phyloP scores from a whole-genome alignment of 2,888 invertebrate genomes.

The Panorpa germanica region DNA sequence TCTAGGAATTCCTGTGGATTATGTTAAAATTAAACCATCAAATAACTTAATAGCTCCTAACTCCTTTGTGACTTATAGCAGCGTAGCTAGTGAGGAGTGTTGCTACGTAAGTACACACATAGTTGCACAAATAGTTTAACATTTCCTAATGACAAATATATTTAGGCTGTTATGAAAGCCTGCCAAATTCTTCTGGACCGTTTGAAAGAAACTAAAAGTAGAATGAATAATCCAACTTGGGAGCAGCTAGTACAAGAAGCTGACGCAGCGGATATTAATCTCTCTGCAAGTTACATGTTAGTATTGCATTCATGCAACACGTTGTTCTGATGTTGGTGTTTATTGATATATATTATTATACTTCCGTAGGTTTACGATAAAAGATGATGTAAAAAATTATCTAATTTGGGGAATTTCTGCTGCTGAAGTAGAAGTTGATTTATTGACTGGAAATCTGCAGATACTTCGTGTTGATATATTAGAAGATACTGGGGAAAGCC shows the following conservation, averaged over 20 bases:
- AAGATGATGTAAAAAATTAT: slow-evolving; percentile 35
- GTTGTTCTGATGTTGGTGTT: too few species aligned
- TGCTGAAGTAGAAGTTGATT: slow-evolving; percentile 57
- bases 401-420: slow-evolving; percentile 41
- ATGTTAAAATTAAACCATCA: slow-evolving; percentile 44
- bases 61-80: slow-evolving; percentile 44
- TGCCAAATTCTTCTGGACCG: slow-evolving; percentile 40
- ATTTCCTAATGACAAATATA: slow-evolving; percentile 13
- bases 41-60: slow-evolving; percentile 47
- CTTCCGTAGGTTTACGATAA: too few species aligned
- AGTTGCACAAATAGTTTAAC: slow-evolving; percentile 10
- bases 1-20: slow-evolving; percentile 45
- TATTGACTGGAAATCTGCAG: slow-evolving; percentile 57
- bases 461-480: slow-evolving; percentile 46
- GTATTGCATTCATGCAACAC: too few species aligned
- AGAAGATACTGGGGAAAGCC: slow-evolving; percentile 53
- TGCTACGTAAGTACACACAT: slow-evolving; percentile 25
- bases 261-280: slow-evolving; percentile 28
- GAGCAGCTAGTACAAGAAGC: slow-evolving; percentile 33
- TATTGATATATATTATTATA: too few species aligned
- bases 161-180: slow-evolving; percentile 34
- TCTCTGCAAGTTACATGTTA: slow-evolving; percentile 42
- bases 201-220: slow-evolving; percentile 35
- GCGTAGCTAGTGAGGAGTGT: slow-evolving; percentile 50
- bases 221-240: slow-evolving; percentile 34